Evolutionary conservation across 2,113 vertebrate genomes (phyloP), one percentile per base, ranked within the genome.

Genomic region (Lepus europaeus): DNA sequence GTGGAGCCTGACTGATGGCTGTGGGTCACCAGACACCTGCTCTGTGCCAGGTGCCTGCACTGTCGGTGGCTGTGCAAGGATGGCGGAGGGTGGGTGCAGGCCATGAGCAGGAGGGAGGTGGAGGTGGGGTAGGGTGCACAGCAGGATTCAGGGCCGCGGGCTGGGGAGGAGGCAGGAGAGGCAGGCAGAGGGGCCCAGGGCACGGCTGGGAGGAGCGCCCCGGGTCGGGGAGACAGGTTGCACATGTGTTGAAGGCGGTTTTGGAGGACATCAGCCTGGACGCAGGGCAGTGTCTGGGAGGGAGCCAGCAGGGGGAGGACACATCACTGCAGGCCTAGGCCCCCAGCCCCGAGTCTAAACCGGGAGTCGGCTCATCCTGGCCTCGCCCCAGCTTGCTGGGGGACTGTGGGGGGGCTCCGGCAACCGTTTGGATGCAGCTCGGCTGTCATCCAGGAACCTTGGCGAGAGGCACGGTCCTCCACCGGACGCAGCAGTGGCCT

Each of bases 141-240:
- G 2, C 3, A 11, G 39, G 64, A 0, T 3, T 45, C 45, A 45
- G 3, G 0, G 0, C 0, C 2, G 36, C 23, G 0, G 22, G 49
- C 56, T 22, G 5, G 20, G 45, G n/a, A 12, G 12, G 8, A 7
- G 49, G 33, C 0, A 1, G 68, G n/a, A 63, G 64, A 20, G 36
- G 6, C 6, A 1, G 39, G 56, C 2, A 0, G 51, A 6, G 12
- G 2, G 23, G 31, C 78, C 25, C 2, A 56, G 77, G 2, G 17
- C 3, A 7, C 0, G 9, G 79, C 49, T 20, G 5, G 27, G 19
- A 29, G 76, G 49, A 3, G 27, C 64, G 33, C 66, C 33, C 56
- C 27, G 0, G 6, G 25, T 39, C 36, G 31, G 0, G 5, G 3
- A 19, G 6, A 69, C 74, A 1, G 19, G 25, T 7, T 9, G n/a